phyloP scores from a whole-genome alignment of 1,140 invertebrate species.

The Aplysia californica region DNA sequence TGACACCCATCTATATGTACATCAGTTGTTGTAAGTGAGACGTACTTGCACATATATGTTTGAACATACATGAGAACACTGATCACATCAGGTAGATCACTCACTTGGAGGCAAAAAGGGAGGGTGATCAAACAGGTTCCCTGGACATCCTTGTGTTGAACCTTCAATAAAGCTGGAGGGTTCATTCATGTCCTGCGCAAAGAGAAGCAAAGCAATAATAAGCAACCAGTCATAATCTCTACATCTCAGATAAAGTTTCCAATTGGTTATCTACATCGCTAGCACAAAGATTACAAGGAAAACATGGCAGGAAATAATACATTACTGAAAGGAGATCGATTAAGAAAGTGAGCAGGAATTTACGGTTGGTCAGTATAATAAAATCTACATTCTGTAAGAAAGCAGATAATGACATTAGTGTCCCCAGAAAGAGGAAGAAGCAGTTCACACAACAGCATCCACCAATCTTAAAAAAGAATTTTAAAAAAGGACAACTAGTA shows the following conservation, averaged over 20 bases:
- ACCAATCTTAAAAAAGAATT: too few species aligned
- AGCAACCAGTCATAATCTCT: constrained; percentile 71
- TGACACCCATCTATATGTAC: not conserved
- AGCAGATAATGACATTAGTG: too few species aligned
- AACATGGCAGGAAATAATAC: too few species aligned
- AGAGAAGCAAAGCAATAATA: constrained; percentile 3
- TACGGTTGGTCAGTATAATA: too few species aligned
- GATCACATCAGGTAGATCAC: constrained; percentile 5
- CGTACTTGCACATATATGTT: not conserved
- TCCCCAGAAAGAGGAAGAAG: too few species aligned
- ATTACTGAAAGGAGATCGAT: too few species aligned
- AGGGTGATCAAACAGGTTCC: constrained; percentile 70
- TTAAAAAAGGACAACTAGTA: too few species aligned
- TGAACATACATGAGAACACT: not conserved
- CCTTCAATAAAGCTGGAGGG: constrained; percentile 85
- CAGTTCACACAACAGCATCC: too few species aligned
- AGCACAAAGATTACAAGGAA: too few species aligned
- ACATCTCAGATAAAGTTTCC: constrained; percentile 79
- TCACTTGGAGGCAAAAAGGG: constrained; percentile 70
- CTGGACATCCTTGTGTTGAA: constrained; percentile 70
- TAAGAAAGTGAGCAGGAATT: too few species aligned
- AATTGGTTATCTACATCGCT: constrained; percentile 41
- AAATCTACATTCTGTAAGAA: too few species aligned
- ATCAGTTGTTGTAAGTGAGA: not conserved
- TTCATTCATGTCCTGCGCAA: constrained; percentile 80